Base-by-base conservation (phyloP, 53 echinoderm and acorn worm genomes). In the Stichopus horrens region DNA sequence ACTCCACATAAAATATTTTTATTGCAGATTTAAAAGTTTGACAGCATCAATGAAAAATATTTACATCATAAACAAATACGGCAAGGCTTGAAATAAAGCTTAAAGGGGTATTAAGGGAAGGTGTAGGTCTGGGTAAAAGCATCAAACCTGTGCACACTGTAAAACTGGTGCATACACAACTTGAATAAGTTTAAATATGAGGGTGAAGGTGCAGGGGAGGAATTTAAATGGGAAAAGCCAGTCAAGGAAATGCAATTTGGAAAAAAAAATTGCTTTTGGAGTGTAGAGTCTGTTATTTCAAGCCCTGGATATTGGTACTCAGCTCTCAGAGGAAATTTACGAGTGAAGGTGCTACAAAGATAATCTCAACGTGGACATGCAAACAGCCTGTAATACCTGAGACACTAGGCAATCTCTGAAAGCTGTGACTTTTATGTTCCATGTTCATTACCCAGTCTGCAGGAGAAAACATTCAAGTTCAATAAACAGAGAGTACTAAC, bases 371-470 rank as follows among this genome's bases (percentile, higher is more conserved):
- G 37, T 71, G 18, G 6, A 71, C 71, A 71, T 71, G 21, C 71
- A 71, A 71, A 18, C 2, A 4, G 1, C 71, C 5, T 71, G 71
- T 71, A 56, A 23, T 81, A 81, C 81, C 81, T 81, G 81, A 14
- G 14, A 55, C 56, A 21, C 81, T 16, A 57, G 81, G 81, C 56
- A 57, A 81, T 21, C 58, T 58, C 81, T 81, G 56, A 58, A 57
- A 81, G 58, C 58, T 81, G 23, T 19, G 19, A 81, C 21, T 9
- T 81, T 57, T 58, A 21, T 56, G 81, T 54, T 81, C 81, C 81
- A 81, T 81, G 58, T 81, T 81, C 23, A 81, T 57, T 21, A 81
- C 10, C 81, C 81, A 81, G 81, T 81, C 81, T 81, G 81, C 81
- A 81, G 81, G 58, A 81, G 23, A 21, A 81, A 81, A 58, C 19